Evolutionary conservation across 2,113 vertebrate genomes (phyloP).

Genomic region (Uropsilus gracilis): DNA sequence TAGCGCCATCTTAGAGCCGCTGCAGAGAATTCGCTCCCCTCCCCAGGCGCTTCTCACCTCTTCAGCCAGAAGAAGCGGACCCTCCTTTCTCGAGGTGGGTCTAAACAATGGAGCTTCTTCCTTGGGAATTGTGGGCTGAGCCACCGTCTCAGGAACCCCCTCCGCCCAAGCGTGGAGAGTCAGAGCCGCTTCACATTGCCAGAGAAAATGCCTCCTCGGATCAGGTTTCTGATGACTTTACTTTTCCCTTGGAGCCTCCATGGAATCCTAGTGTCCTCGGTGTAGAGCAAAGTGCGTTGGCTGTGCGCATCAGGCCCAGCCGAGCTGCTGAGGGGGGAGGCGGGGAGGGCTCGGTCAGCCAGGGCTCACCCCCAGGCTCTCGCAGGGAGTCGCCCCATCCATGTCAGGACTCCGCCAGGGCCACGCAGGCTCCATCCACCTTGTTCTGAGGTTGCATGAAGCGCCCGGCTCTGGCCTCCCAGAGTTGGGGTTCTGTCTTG

Average conservation of each 20-base stretch:
- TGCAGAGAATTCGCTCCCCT: neutral
- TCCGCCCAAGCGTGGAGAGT: neutral
- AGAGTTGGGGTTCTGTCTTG: constrained; percentile 53
- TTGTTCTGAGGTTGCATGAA: constrained; percentile 43
- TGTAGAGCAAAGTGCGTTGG: constrained; percentile 44
- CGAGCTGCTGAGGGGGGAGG: constrained; percentile 60
- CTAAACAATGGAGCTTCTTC: neutral
- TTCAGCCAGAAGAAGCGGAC: neutral
- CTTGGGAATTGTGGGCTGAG: neutral
- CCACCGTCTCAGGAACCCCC: neutral
- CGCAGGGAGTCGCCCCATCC: no score
- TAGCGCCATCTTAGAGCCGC: neutral
- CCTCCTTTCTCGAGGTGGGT: neutral
- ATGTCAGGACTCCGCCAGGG: constrained; percentile 47
- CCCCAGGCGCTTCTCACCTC: neutral
- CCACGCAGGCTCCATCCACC: constrained; percentile 60
- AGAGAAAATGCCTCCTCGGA: constrained; percentile 61
- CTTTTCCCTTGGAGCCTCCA: constrained; percentile 69
- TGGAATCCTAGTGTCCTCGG: constrained; percentile 64
- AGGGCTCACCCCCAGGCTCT: no score
- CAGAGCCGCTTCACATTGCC: constrained; percentile 51
- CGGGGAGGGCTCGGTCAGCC: constrained; percentile 35
- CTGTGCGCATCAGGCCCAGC: constrained; percentile 58
- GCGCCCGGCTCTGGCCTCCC: constrained; percentile 56
- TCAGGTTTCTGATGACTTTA: constrained; percentile 67